These are phyloP conservation scores for Recurvirostra avosetta DNA, from an alignment of 2,113 vertebrate species.

Conservation along the genomic window DNA sequence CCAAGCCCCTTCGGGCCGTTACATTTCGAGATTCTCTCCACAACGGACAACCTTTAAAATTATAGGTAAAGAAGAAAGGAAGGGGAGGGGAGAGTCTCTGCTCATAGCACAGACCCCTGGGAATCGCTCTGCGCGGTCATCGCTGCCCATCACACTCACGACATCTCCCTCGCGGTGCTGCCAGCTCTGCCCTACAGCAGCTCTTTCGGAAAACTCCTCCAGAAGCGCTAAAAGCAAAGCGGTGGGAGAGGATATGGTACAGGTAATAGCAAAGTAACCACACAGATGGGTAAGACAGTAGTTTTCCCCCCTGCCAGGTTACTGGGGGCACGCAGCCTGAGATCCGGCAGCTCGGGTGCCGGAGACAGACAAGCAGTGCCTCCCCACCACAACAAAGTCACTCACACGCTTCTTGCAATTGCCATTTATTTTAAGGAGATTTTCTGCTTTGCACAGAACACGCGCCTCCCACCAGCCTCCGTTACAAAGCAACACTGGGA, in stretches of 20 bases:
- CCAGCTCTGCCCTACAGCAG: background rate
- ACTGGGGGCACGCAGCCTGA: background rate
- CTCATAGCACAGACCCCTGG: background rate
- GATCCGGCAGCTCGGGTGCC: background rate
- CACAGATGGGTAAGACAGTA: too few species aligned
- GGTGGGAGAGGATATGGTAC: background rate
- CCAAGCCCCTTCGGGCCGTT: background rate
- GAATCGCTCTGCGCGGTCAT: background rate
- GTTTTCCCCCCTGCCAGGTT: background rate
- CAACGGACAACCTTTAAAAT: fast-evolving
- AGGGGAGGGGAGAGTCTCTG: background rate
- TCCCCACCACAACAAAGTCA: background rate
- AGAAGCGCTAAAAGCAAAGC: background rate
- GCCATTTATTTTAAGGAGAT: background rate
- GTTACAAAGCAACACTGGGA: background rate
- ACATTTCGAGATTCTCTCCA: fast-evolving
- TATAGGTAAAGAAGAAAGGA: background rate
- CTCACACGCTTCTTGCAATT: background rate
- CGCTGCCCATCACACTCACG: background rate
- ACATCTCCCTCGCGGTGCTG: background rate
- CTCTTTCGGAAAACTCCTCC: background rate
- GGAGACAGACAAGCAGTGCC: background rate
- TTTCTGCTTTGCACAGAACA: background rate
- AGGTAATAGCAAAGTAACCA: background rate
- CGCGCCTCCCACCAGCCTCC: background rate